These are phyloP conservation scores for Oostethus manadensis DNA, from an alignment of 2,113 vertebrate species.

Conservation along the genomic window DNA sequence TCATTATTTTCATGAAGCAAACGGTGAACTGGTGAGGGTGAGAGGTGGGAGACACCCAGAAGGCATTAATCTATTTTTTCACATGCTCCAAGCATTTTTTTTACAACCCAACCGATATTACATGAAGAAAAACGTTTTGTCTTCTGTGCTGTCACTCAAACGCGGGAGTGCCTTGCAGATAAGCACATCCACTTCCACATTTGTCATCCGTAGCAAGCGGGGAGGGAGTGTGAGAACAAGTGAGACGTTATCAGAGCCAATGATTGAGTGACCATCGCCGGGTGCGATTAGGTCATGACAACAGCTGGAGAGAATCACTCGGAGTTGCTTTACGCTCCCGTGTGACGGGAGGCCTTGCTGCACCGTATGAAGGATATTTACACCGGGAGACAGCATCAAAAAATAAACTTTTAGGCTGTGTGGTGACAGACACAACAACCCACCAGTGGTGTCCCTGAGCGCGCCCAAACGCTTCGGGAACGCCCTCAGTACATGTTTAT, in stretches of 20 bases:
- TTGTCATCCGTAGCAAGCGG: constrained; percentile 22
- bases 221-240: constrained; percentile 17
- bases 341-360: background rate
- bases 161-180: constrained; percentile 14
- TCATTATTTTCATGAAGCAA: no score
- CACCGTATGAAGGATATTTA: constrained; percentile 49
- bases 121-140: no score
- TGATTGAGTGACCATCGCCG: constrained; percentile 13
- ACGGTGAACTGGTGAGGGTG: no score
- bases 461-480: constrained; percentile 29
- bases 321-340: constrained; percentile 14
- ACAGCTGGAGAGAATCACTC: constrained; percentile 45
- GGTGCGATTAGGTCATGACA: constrained; percentile 36
- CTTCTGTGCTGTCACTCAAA: background rate
- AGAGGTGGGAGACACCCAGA: no score
- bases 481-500: constrained; percentile 48
- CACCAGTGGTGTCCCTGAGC: constrained; percentile 47
- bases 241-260: constrained; percentile 16
- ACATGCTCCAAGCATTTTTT: no score
- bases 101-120: no score
- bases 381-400: constrained; percentile 30
- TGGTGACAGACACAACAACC: constrained; percentile 24
- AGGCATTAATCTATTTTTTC: no score
- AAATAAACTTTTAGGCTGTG: constrained; percentile 36
- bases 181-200: constrained; percentile 33